phyloP scores from a whole-genome alignment of 2,888 invertebrate genomes.

The Cheilosia grossa region DNA sequence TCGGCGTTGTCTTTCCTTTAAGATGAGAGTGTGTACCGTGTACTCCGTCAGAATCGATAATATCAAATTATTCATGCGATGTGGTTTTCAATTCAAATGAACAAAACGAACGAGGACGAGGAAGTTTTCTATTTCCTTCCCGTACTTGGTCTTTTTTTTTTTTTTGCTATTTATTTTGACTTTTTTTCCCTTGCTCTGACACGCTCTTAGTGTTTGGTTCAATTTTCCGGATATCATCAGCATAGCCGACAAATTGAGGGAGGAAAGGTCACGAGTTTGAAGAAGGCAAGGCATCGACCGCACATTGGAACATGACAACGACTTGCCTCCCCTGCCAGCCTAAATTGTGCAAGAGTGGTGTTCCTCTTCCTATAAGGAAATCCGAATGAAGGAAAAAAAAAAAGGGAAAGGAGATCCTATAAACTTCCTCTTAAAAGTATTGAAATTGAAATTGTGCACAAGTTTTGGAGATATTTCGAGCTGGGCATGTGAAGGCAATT shows the following conservation, averaged over 20 bases:
- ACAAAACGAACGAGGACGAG: slow-evolving; percentile 57
- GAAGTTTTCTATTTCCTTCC: slow-evolving; percentile 64
- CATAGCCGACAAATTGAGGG: slow-evolving; percentile 71
- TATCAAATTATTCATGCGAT: slow-evolving; percentile 75
- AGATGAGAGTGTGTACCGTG: slow-evolving; percentile 39
- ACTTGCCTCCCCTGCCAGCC: slow-evolving; percentile 23
- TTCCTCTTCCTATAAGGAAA: slow-evolving; percentile 45
- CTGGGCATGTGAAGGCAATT: slow-evolving; percentile 38
- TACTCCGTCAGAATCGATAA: slow-evolving; percentile 71
- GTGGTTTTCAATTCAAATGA: slow-evolving; percentile 75
- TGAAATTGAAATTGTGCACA: slow-evolving; percentile 65
- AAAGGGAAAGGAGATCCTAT: slow-evolving; percentile 31
- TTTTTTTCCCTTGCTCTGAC: slow-evolving; percentile 10
- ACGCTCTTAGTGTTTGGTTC: slow-evolving; percentile 65
- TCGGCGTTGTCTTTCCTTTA: slow-evolving; percentile 33
- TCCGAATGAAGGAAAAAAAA: slow-evolving; percentile 7
- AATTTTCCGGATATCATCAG: slow-evolving; percentile 74
- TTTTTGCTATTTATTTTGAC: slow-evolving; percentile 29
- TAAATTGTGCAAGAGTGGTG: slow-evolving; percentile 55
- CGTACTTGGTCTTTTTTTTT: slow-evolving; percentile 15
- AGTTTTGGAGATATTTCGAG: slow-evolving; percentile 49
- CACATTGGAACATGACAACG: slow-evolving; percentile 58
- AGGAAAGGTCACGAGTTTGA: slow-evolving; percentile 71
- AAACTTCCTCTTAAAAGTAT: slow-evolving; percentile 44
- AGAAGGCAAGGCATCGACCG: slow-evolving; percentile 62